Base-by-base conservation (phyloP, 2,797 vertebrate species). In the Sus cebifrons region DNA sequence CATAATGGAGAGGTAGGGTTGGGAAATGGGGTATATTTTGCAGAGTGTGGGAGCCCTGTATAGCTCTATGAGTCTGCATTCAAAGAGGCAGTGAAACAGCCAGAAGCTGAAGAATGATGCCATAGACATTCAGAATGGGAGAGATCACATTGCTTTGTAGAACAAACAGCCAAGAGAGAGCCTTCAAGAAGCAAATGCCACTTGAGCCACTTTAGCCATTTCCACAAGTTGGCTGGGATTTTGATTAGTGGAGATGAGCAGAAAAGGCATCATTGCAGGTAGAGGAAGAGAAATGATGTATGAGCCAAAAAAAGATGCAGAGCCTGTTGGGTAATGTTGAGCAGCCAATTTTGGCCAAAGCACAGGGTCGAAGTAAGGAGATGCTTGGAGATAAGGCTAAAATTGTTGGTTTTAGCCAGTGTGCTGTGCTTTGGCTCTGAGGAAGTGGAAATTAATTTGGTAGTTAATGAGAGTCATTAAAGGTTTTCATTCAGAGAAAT, bases 391-490 rank as follows among this genome's bases (percentile, higher is more conserved):
- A 87, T 44, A 36, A 86, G 49, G 32, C 73, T 85, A 44, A 85
- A 73, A 58, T 95, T 44, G n/a, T 32, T 87, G 81, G 44, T 65
- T 86, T 90, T 16, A 52, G 27, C 44, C 44, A 65, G 29, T n/a
- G 16, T 25, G 4, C 70, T 44, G 8, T 86, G 62, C 36, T 79
- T 86, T 84, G 49, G 56, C 25, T 93, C 32, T 54, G 74, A 84
- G 62, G 18, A 81, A 52, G 49, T 77, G 56, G 60, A 83, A 95
- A 94, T 91, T 93, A 92, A 96, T 91, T 94, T 54, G 68, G 77
- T 81, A 86, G 89, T n/a, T 96, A 89, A 94, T 93, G 75, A 79
- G 78, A 92, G 14, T 96, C 65, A 96, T 89, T 95, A 96, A 91
- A 77, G n/a, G 20, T 16, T 86, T 86, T 92, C 71, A 27, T 91